Percentiles rank a stretch among this genome's conserved stretches.
phyloP scores from a whole-genome alignment of 2,797 vertebrate species.

The Lepidocolaptes lacrymiger region DNA sequence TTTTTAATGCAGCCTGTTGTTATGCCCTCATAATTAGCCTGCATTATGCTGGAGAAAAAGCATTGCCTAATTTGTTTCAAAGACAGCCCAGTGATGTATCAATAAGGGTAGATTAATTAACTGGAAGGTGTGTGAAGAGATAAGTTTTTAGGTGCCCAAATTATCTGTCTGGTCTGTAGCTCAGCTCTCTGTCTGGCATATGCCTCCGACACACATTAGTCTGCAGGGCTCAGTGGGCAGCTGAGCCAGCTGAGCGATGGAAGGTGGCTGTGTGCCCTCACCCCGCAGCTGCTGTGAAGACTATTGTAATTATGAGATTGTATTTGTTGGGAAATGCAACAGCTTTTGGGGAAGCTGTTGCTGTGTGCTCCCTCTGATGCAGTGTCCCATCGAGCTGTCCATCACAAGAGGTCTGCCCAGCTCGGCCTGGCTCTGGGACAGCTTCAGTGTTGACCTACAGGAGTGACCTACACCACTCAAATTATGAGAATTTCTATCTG shows the following conservation, averaged over 20 bases:
- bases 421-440: not conserved
- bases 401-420: not conserved
- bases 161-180: not conserved
- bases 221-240: fast-evolving
- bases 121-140: not conserved
- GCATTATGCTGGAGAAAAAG: not conserved
- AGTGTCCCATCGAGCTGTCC: not conserved
- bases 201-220: not conserved
- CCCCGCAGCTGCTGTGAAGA: not conserved
- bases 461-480: not conserved
- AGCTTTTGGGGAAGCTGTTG: not conserved
- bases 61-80: not conserved
- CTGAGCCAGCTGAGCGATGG: not conserved
- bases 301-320: not conserved
- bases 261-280: not conserved
- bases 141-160: not conserved
- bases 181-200: not conserved
- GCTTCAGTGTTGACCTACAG: not conserved
- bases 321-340: not conserved
- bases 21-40: not conserved
- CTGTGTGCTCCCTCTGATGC: not conserved
- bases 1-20: not conserved
- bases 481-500: not conserved
- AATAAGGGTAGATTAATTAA: not conserved
- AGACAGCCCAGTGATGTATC: not conserved